Conservation (phyloP, 1,140 invertebrate genomes). For the Drosophila repleta region DNA sequence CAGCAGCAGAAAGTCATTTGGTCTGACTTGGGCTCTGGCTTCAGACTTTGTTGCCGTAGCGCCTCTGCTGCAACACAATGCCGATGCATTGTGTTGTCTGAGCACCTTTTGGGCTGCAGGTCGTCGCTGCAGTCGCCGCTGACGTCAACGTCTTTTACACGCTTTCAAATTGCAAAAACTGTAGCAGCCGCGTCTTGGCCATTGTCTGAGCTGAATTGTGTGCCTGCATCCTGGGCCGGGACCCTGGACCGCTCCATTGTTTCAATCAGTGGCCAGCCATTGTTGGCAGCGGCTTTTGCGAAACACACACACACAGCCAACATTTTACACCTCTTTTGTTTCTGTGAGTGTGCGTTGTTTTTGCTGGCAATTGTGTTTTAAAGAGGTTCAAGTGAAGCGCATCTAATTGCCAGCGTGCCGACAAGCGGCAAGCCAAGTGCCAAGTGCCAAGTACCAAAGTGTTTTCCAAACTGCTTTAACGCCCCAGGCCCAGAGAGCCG, state of each 20-base stretch:
- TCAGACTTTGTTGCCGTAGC: constrained; percentile 23
- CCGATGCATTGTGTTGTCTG: constrained; percentile 27
- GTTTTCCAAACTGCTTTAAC: constrained; percentile 64
- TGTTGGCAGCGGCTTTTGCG: constrained; percentile 68
- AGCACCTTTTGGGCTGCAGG: constrained; percentile 44
- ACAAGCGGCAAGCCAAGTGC: constrained; percentile 33
- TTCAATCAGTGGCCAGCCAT: constrained; percentile 72
- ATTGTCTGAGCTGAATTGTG: constrained; percentile 39
- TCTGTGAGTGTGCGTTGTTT: constrained; percentile 47
- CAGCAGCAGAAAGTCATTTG: neutral
- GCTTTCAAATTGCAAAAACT: constrained; percentile 66
- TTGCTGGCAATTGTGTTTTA: constrained; percentile 73
- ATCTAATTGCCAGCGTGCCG: constrained; percentile 76
- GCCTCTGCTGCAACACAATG: constrained; percentile 43
- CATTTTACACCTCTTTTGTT: constrained; percentile 79
- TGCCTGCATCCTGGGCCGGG: constrained; percentile 56
- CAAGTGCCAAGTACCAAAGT: constrained; percentile 60
- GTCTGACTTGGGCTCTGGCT: constrained; percentile 20
- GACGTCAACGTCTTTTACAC: constrained; percentile 44
- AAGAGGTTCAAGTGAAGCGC: constrained; percentile 81
- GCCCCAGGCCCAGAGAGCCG: constrained; percentile 35
- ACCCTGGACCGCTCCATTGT: constrained; percentile 64
- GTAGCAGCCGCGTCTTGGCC: constrained; percentile 55
- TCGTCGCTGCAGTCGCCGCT: constrained; percentile 19
- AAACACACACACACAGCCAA: constrained; percentile 51